Conservation (phyloP, 2,113 vertebrate genomes). For the Apteryx owenii region DNA sequence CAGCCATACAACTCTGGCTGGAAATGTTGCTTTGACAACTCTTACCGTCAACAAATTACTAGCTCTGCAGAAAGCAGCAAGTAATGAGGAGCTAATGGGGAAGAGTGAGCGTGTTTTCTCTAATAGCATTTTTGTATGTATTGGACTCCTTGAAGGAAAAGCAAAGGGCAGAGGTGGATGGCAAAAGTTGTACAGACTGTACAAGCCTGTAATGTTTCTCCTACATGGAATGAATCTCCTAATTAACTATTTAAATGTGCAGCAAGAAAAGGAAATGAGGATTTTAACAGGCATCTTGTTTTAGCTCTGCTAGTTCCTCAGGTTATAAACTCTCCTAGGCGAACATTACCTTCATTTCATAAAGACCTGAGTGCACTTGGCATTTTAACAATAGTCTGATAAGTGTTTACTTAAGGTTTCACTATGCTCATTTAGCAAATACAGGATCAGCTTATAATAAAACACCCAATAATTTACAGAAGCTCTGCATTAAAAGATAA, state of each 20-base stretch:
- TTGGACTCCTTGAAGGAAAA: neutral
- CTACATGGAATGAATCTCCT: accelerated
- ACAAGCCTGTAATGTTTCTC: neutral
- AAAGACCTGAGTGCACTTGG: accelerated
- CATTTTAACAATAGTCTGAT: accelerated
- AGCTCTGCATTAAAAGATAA: neutral
- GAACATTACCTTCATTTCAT: neutral
- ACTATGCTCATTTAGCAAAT: neutral
- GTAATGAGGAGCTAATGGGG: neutral
- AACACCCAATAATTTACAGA: neutral
- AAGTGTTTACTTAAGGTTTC: neutral
- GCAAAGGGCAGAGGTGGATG: neutral
- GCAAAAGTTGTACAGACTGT: neutral
- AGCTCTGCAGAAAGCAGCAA: neutral
- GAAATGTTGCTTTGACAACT: neutral
- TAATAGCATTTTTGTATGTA: accelerated
- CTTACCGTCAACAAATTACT: neutral
- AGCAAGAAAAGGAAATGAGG: neutral
- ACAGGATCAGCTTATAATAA: neutral
- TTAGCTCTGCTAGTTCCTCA: neutral
- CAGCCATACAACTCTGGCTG: neutral
- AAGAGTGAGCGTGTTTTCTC: neutral
- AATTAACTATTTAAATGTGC: neutral
- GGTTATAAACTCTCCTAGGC: neutral
- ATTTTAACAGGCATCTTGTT: neutral